A percentile compares a stretch with the other conserved stretches of the same genome.
Conservation (phyloP, 2,888 invertebrate species). For the Frankliniella intonsa region DNA sequence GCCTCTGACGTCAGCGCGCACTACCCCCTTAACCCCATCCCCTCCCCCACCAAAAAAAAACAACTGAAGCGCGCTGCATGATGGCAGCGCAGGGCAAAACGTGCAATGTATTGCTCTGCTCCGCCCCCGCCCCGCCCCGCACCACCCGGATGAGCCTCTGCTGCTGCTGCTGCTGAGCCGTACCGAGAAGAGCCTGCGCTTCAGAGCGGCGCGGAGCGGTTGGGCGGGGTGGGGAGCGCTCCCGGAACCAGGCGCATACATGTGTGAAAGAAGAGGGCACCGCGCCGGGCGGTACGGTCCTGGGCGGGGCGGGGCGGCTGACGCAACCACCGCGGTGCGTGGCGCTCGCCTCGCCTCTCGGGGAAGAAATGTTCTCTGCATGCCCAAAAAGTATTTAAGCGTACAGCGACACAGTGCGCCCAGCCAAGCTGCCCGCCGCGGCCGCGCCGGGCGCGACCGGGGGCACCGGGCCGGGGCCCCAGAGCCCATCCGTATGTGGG, state of each 20-base stretch:
- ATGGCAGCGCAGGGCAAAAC: too few relatives aligned
- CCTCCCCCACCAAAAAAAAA: too few relatives aligned
- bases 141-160: too few relatives aligned
- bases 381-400: too few relatives aligned
- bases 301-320: background rate
- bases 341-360: background rate
- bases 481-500: background rate
- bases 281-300: background rate
- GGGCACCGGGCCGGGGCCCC: background rate
- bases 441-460: too few relatives aligned
- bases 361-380: too few relatives aligned
- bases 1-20: background rate
- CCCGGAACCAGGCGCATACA: background rate
- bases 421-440: too few relatives aligned
- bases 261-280: background rate
- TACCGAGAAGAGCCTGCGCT: background rate
- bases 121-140: too few relatives aligned
- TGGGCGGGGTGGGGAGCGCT: background rate
- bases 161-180: background rate
- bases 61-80: too few relatives aligned
- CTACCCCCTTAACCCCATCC: too few relatives aligned
- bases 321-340: background rate
- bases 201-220: background rate
- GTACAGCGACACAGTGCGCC: too few relatives aligned
- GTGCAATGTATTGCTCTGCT: too few relatives aligned